These are phyloP conservation scores for Brachyrhaphis roseni DNA, from an alignment of 2,797 vertebrate species.

Conservation along the genomic window DNA sequence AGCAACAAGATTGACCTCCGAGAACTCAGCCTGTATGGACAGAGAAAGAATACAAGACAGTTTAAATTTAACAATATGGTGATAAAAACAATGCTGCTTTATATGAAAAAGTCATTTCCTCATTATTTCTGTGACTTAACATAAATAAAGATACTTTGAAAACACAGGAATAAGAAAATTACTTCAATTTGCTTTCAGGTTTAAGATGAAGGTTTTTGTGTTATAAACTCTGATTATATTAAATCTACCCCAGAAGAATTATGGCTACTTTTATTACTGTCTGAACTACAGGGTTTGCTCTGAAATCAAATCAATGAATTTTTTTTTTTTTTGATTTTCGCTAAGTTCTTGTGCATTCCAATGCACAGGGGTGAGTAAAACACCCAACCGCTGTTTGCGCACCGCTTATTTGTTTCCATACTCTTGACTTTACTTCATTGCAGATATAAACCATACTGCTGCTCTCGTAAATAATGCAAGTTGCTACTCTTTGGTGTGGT, in stretches of 20 bases:
- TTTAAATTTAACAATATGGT: neutral
- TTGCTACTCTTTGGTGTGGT: slow-evolving; percentile 42
- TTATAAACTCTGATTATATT: neutral
- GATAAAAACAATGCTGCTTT: neutral
- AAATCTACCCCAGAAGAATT: neutral
- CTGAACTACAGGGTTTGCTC: slow-evolving; percentile 2
- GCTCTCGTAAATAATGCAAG: slow-evolving; percentile 3
- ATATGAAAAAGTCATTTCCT: neutral
- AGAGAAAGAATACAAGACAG: slow-evolving; percentile 7
- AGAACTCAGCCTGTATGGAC: slow-evolving; percentile 90
- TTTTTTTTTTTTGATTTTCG: neutral
- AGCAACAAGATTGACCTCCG: slow-evolving; percentile 94
- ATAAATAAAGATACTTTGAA: slow-evolving; percentile 2
- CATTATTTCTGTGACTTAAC: neutral
- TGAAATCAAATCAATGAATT: slow-evolving; percentile 8
- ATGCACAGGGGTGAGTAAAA: neutral
- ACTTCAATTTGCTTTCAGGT: neutral
- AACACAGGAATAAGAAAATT: neutral
- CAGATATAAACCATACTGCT: neutral
- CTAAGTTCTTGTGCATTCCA: neutral
- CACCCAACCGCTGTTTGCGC: neutral
- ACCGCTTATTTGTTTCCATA: slow-evolving; percentile 9
- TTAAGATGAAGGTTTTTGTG: neutral
- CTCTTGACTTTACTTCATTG: neutral
- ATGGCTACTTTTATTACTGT: neutral